These are phyloP conservation scores for Jaculus jaculus DNA, from an alignment of 2,113 vertebrate genomes.

Conservation along the genomic window DNA sequence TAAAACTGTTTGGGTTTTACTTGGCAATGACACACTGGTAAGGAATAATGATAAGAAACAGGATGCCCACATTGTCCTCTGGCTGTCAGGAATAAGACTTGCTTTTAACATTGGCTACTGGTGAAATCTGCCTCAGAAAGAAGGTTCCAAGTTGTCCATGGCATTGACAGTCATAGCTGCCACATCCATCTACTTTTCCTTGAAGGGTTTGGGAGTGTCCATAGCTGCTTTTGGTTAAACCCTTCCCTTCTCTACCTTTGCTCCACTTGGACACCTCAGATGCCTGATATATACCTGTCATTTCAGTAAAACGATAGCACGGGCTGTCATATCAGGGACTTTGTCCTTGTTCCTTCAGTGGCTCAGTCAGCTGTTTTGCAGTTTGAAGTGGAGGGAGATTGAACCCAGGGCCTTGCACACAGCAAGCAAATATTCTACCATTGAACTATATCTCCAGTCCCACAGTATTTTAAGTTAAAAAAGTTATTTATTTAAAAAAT, in stretches of 20 bases:
- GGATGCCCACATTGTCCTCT: background rate
- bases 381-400: background rate
- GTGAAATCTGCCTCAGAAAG: background rate
- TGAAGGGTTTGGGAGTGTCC: background rate
- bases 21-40: background rate
- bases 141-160: background rate
- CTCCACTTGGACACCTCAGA: background rate
- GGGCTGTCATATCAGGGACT: background rate
- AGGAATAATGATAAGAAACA: background rate
- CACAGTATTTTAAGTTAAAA: background rate
- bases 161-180: background rate
- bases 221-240: background rate
- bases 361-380: background rate
- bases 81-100: background rate
- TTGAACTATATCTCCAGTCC: background rate
- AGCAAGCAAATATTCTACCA: background rate
- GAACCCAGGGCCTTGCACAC: background rate
- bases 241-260: slow-evolving; percentile 24
- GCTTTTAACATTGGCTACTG: background rate
- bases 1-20: too few relatives aligned
- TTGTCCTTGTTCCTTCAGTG: slow-evolving; percentile 9
- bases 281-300: background rate
- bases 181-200: slow-evolving; percentile 26
- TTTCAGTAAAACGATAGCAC: background rate
- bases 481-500: background rate